Conservation (phyloP, 1,140 invertebrate species). For the Sipha flava region DNA sequence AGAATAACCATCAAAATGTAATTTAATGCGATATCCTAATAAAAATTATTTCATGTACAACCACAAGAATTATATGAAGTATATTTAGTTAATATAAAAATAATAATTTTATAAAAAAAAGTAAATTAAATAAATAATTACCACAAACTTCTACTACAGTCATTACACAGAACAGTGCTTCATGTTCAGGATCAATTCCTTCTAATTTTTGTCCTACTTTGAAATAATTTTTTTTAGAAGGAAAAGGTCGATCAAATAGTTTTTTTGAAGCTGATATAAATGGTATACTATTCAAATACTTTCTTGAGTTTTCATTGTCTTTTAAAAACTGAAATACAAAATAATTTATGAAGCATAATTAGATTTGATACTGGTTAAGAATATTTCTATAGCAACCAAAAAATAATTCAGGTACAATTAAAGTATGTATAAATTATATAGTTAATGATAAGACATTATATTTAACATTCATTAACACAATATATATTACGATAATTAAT, state of each 20-base stretch:
- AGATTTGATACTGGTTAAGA: too few species aligned
- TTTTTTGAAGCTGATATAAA: background rate
- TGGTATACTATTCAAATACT: background rate
- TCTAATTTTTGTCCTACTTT: constrained; percentile 85
- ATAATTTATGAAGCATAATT: background rate
- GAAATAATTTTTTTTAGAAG: constrained; percentile 52
- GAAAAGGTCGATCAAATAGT: constrained; percentile 1
- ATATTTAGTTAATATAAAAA: constrained; percentile 38
- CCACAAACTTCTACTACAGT: constrained; percentile 71
- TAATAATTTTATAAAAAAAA: background rate
- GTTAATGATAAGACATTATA: too few species aligned
- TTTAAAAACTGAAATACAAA: background rate
- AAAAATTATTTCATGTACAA: constrained; percentile 4
- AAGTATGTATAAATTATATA: too few species aligned
- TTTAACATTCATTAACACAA: too few species aligned
- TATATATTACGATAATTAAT: too few species aligned
- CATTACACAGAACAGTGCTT: constrained; percentile 78
- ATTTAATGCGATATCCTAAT: constrained; percentile 65
- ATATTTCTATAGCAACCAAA: too few species aligned
- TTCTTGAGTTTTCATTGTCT: background rate
- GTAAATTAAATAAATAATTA: constrained; percentile 43
- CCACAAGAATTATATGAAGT: background rate
- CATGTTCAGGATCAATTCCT: constrained; percentile 86
- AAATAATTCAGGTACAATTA: too few species aligned
- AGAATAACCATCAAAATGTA: constrained; percentile 89